phyloP scores from a whole-genome alignment of 2,888 invertebrate genomes.

The Sphinx pinastri region DNA sequence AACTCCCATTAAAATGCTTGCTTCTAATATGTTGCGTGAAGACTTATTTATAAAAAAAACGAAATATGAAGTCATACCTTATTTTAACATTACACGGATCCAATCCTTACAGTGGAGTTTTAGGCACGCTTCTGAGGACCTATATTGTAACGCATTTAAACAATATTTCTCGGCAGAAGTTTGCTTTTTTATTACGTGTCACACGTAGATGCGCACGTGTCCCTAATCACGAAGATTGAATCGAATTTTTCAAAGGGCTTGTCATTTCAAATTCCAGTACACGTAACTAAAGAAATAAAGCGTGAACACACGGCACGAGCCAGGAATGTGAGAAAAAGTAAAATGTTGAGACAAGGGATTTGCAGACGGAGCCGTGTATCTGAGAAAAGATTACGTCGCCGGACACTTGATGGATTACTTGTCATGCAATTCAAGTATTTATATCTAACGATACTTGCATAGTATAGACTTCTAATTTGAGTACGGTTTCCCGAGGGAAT shows the following conservation, averaged over 20 bases:
- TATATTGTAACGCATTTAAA: constrained; percentile 31
- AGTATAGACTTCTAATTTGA: too few species aligned
- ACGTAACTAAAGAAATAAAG: constrained; percentile 58
- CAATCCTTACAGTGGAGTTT: neutral
- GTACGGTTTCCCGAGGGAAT: constrained; percentile 2
- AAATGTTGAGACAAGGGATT: constrained; percentile 40
- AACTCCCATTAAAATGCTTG: constrained; percentile 69
- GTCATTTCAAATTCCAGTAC: constrained; percentile 40
- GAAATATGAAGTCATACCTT: constrained; percentile 48
- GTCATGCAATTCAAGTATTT: constrained; percentile 16
- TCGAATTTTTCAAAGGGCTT: constrained; percentile 32
- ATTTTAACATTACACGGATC: constrained; percentile 9
- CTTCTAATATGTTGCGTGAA: constrained; percentile 35
- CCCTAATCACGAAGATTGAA: constrained; percentile 33
- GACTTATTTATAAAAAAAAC: constrained; percentile 44
- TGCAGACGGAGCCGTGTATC: constrained; percentile 29
- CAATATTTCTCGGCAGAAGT: constrained; percentile 30
- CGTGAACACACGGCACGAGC: constrained; percentile 73
- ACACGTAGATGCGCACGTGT: constrained; percentile 23
- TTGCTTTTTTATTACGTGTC: neutral
- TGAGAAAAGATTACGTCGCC: constrained; percentile 19
- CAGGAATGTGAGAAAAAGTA: constrained; percentile 66
- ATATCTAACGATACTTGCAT: constrained; percentile 19
- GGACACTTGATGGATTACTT: constrained; percentile 46
- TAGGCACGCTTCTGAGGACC: constrained; percentile 13